These are phyloP conservation scores for Eciton burchellii DNA, from an alignment of 1,140 invertebrate genomes.

Conservation along the genomic window DNA sequence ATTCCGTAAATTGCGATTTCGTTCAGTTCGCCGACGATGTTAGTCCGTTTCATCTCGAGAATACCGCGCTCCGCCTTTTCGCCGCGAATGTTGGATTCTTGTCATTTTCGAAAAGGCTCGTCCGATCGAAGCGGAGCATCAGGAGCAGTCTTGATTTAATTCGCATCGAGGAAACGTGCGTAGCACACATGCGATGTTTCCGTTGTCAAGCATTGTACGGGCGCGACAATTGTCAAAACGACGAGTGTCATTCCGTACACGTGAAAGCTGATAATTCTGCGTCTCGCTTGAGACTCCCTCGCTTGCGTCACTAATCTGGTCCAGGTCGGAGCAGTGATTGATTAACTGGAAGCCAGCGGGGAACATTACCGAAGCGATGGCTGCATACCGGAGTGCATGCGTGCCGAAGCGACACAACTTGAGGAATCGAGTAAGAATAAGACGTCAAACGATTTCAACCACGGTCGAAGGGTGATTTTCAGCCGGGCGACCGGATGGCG, in stretches of 20 bases:
- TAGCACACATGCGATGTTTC: neutral
- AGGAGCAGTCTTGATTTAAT: neutral
- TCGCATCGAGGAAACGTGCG: neutral
- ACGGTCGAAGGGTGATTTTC: constrained; percentile 5
- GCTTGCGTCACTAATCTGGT: neutral
- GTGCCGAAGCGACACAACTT: constrained; percentile 12
- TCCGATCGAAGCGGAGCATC: neutral
- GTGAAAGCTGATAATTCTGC: neutral
- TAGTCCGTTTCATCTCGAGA: constrained; percentile 26
- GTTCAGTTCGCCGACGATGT: constrained; percentile 18
- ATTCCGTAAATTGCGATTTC: constrained; percentile 64
- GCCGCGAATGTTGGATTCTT: neutral
- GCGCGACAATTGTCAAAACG: too few species aligned
- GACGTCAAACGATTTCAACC: constrained; percentile 61
- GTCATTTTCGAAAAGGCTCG: neutral
- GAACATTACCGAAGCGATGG: neutral
- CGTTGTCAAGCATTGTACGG: too few species aligned
- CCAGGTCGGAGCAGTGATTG: neutral
- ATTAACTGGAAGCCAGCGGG: neutral
- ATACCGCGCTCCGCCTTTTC: constrained; percentile 14
- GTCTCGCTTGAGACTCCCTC: neutral
- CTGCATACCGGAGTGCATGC: too few species aligned
- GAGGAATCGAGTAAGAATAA: constrained; percentile 57
- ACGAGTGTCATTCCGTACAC: neutral
- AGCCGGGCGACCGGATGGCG: neutral